A percentile compares a stretch with the other conserved stretches of the same genome.
Evolutionary conservation across 2,113 vertebrate genomes (phyloP).

Genomic region (Petromus typicus): DNA sequence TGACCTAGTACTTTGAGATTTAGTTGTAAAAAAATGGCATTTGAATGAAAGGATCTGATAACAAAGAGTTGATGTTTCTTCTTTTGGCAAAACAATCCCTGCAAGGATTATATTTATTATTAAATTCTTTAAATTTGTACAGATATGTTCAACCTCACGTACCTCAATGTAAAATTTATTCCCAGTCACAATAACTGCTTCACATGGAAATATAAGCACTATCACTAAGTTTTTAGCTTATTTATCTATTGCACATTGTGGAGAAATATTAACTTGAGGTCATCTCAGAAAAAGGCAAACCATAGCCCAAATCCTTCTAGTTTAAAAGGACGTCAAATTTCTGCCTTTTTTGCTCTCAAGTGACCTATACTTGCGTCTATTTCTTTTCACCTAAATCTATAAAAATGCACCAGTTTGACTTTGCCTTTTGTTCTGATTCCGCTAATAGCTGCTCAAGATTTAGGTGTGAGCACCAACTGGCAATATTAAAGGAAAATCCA

Average conservation of each 20-base stretch:
- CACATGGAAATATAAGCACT: not conserved
- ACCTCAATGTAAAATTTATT: not conserved
- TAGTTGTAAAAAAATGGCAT: not conserved
- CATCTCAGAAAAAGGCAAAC: not conserved
- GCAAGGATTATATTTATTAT: not conserved
- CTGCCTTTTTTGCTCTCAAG: not conserved
- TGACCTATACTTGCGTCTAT: not conserved
- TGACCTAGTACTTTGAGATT: not conserved
- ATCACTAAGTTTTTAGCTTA: not conserved
- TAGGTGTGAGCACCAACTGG: not conserved
- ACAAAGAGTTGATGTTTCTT: not conserved
- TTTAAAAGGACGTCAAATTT: not conserved
- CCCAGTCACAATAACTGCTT: not conserved
- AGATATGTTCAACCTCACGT: not conserved
- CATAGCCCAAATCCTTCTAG: not conserved
- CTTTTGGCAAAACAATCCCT: not conserved
- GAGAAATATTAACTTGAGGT: not conserved
- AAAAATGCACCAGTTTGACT: not conserved
- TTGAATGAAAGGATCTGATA: not conserved
- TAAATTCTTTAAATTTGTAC: not conserved
- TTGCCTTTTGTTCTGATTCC: not conserved
- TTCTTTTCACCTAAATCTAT: not conserved
- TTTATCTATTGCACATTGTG: not conserved
- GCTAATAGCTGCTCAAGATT: not conserved
- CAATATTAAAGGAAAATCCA: not conserved